A percentile compares a stretch with the other conserved stretches of the same genome.
Evolutionary conservation across 2,113 vertebrate genomes (phyloP).

Genomic region (Thomomys bottae): DNA sequence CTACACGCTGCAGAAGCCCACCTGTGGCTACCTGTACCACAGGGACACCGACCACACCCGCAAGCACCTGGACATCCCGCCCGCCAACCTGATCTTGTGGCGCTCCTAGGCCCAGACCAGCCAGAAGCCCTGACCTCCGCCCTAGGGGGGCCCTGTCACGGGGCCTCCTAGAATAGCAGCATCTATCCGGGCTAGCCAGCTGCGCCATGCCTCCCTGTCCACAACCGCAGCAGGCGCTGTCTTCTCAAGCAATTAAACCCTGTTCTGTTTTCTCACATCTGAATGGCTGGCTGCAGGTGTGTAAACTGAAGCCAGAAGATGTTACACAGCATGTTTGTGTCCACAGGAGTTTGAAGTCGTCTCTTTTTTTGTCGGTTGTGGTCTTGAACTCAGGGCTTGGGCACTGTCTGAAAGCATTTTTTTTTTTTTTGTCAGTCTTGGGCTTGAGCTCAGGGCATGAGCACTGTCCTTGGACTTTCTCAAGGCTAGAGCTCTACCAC

Average conservation of each 20-base stretch:
- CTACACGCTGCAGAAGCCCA: slow-evolving; percentile 79
- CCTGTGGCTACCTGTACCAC: slow-evolving; percentile 81
- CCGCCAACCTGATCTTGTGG: slow-evolving; percentile 71
- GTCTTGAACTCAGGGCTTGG: too few species aligned
- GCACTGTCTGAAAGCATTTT: too few species aligned
- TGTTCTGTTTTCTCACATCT: slow-evolving; percentile 10
- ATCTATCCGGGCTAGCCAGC: neutral
- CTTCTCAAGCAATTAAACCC: slow-evolving; percentile 60
- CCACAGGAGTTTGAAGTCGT: neutral
- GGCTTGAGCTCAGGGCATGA: too few species aligned
- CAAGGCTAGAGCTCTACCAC: too few species aligned
- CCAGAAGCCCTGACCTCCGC: neutral
- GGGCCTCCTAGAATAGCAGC: neutral
- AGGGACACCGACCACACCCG: slow-evolving; percentile 71
- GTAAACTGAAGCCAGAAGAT: neutral
- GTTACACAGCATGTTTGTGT: neutral
- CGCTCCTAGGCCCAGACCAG: neutral
- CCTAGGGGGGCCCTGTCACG: neutral
- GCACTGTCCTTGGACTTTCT: too few species aligned
- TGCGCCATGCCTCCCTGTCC: neutral
- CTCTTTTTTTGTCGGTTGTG: too few species aligned
- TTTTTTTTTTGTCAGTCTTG: too few species aligned
- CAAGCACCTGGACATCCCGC: slow-evolving; percentile 48
- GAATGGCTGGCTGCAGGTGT: neutral
- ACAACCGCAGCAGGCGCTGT: neutral